phyloP scores from a whole-genome alignment of 2,797 vertebrate species.

The Gambusia yucatana region DNA sequence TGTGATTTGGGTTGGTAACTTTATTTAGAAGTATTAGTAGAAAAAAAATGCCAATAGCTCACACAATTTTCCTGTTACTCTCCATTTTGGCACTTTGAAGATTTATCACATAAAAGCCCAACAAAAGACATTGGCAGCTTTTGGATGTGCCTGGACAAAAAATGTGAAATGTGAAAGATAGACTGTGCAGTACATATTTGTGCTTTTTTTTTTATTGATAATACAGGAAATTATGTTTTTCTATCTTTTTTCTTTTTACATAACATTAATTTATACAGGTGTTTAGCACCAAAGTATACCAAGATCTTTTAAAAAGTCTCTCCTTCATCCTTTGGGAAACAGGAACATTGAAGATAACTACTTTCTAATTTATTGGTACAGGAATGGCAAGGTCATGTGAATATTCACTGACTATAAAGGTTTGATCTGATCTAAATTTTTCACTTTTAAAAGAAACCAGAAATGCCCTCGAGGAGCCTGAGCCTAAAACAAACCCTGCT shows the following conservation, averaged over 20 bases:
- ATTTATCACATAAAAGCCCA: not conserved
- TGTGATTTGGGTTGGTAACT: not conserved
- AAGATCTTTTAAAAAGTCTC: not conserved
- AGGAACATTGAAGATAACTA: not conserved
- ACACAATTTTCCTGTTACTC: not conserved
- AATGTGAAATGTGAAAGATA: not conserved
- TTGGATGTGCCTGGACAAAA: not conserved
- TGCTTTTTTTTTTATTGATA: not conserved
- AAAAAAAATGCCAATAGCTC: not conserved
- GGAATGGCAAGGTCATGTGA: not conserved
- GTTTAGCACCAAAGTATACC: not conserved
- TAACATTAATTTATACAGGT: not conserved
- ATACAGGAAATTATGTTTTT: not conserved
- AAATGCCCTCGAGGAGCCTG: not conserved
- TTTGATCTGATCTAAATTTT: not conserved
- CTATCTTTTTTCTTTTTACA: not conserved
- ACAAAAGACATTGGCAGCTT: not conserved
- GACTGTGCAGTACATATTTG: too few relatives aligned
- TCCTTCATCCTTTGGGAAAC: not conserved
- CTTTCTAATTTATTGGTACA: not conserved
- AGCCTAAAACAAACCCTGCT: constrained; percentile 23
- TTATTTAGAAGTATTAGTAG: not conserved
- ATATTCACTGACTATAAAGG: not conserved
- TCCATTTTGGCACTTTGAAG: not conserved
- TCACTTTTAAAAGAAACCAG: not conserved